phyloP scores from a whole-genome alignment of 2,113 vertebrate species.

The Mystacornis crossleyi region DNA sequence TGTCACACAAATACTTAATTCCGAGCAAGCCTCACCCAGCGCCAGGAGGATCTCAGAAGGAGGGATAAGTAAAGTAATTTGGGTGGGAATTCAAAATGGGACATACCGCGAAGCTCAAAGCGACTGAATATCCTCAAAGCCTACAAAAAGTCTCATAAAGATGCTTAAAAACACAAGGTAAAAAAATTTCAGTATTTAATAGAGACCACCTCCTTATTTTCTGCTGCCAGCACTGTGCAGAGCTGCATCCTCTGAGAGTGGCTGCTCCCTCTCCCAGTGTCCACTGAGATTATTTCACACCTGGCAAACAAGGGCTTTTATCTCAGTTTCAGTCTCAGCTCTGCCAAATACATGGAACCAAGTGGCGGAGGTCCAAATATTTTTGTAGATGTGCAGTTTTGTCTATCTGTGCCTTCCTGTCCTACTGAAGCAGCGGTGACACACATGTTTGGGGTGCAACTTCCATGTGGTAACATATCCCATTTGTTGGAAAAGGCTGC shows the following conservation, averaged over 20 bases:
- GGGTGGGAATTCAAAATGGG: background rate
- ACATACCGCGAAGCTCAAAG: background rate
- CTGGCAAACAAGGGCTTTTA: background rate
- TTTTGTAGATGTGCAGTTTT: background rate
- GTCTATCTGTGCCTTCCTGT: background rate
- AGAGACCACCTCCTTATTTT: background rate
- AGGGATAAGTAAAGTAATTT: background rate
- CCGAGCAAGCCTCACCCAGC: background rate
- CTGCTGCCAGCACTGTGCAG: background rate
- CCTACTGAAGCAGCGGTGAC: fast-evolving
- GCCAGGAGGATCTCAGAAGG: background rate
- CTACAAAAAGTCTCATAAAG: background rate
- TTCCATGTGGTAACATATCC: background rate
- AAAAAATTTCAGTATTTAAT: background rate
- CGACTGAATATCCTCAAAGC: background rate
- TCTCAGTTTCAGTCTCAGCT: background rate
- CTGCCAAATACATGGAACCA: background rate
- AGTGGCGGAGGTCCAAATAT: background rate
- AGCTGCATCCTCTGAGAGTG: background rate
- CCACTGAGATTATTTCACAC: background rate
- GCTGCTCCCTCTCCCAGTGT: background rate
- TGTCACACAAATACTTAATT: background rate
- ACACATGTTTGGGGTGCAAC: background rate
- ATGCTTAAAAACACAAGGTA: background rate
- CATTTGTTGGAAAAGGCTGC: background rate